Base-by-base conservation (phyloP, 2,797 vertebrate species). In the Rhincodon typus region DNA sequence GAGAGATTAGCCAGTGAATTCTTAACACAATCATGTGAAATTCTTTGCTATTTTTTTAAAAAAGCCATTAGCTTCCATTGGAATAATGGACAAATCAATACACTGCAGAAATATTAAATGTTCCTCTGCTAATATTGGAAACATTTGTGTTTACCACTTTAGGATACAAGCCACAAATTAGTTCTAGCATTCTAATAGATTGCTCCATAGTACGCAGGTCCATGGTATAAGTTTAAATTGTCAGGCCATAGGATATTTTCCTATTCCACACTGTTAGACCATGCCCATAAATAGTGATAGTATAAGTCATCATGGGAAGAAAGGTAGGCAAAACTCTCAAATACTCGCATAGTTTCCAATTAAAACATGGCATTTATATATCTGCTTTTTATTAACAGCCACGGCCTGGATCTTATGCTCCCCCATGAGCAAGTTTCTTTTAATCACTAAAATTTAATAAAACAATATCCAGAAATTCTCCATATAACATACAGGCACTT, bases 401-500 rank as follows among this genome's bases (percentile, higher is more conserved):
- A 69, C 10, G 72, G 10, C 10, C 72, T 77, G 72, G 72, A n/a
- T 77, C 34, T 77, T n/a, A 77, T 34, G 34, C 30, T 77, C 30
- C 30, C 30, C 72, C 10, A 77, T 21, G 13, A 34, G 30, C 34
- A 34, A 27, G 30, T n/a, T n/a, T 77, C 46, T 53, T 42, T n/a
- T 77, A 27, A 34, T 53, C 46, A 38, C 69, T 38, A 46, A 94
- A 94, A 69, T 15, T 67, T 34, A 67, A 93, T 46, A 53, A 70
- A 70, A 57, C 27, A 72, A n/a, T 95, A 74, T 72, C 27, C 70
- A 77, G 46, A 77, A 53, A 34, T 53, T 27, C 46, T 93, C 66
- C 62, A 38, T 93, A 38, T 30, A 5, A 74, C 70, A 77, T 74
- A 74, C 53, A 74, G 94, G 70, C 69, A 95, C 94, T 95, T 95